phyloP scores from a whole-genome alignment of 2,888 invertebrate genomes.

The Sarcophaga rosellei region DNA sequence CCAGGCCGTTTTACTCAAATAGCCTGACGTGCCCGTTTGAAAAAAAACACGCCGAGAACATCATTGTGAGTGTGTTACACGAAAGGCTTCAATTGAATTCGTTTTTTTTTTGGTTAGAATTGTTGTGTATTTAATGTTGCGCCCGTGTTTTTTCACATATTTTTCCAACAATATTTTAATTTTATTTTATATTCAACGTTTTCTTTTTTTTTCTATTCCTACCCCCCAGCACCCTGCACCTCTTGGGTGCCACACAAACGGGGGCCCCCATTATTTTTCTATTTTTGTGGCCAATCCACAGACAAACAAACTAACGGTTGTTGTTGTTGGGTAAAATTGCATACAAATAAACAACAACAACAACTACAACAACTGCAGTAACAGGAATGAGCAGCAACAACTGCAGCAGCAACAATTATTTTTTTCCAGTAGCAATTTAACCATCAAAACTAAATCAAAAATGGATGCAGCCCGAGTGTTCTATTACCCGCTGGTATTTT shows the following conservation, averaged over 20 bases:
- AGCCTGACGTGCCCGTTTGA: constrained; percentile 53
- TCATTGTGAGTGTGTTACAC: constrained; percentile 32
- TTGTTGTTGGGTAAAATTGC: background rate
- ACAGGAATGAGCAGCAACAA: too few species aligned
- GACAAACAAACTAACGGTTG: too few species aligned
- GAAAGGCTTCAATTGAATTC: constrained; percentile 62
- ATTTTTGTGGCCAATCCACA: background rate
- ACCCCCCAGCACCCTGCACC: constrained; percentile 8
- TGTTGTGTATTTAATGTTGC: constrained; percentile 61
- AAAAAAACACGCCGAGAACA: constrained; percentile 26
- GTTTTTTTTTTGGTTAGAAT: constrained; percentile 56
- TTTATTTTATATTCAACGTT: constrained; percentile 31
- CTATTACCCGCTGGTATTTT: constrained; percentile 8
- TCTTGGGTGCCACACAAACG: background rate
- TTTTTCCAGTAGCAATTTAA: constrained; percentile 62
- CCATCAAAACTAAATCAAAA: constrained; percentile 69
- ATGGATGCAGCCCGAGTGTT: constrained; percentile 58
- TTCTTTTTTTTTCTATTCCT: background rate
- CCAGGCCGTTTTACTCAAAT: constrained; percentile 28
- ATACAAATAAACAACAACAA: constrained; percentile 43
- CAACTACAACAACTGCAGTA: too few species aligned
- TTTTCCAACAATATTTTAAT: constrained; percentile 46
- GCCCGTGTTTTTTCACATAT: constrained; percentile 36
- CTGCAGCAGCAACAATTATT: background rate
- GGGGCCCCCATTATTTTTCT: constrained; percentile 15